A percentile compares a stretch with the other conserved stretches of the same genome.
These are phyloP conservation scores for Python bivittatus DNA, from an alignment of 2,113 vertebrate species.

Conservation along the genomic window DNA sequence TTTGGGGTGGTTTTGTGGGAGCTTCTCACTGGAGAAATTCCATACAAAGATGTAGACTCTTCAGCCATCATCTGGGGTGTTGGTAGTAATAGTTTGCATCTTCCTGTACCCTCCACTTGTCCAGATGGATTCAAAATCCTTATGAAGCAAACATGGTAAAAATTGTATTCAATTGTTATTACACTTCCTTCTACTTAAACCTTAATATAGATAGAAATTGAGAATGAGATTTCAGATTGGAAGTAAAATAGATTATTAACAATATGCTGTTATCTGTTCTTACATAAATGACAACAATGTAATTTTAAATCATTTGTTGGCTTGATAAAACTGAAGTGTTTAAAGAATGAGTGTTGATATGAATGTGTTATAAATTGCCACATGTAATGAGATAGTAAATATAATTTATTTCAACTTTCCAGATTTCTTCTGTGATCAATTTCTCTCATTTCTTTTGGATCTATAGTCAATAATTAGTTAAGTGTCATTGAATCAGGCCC, in stretches of 20 bases:
- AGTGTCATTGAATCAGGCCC: background rate
- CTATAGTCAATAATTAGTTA: background rate
- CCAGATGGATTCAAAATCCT: slow-evolving; percentile 99
- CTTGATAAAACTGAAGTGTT: background rate
- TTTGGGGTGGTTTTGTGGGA: slow-evolving; percentile 98
- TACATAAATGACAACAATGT: background rate
- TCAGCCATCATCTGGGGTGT: slow-evolving; percentile 99
- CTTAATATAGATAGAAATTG: background rate
- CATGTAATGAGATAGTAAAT: background rate
- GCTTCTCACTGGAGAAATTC: slow-evolving; percentile 94
- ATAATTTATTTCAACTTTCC: background rate
- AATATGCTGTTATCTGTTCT: background rate
- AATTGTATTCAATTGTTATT: background rate
- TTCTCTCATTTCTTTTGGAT: background rate
- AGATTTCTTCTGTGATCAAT: background rate
- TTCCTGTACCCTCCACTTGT: slow-evolving; percentile 96
- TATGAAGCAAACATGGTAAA: slow-evolving; percentile 98
- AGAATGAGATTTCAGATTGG: background rate
- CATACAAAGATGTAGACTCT: slow-evolving; percentile 98
- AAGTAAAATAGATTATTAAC: background rate
- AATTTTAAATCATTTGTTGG: background rate
- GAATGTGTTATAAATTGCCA: background rate
- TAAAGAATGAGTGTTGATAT: background rate
- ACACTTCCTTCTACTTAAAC: too few species aligned
- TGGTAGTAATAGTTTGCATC: slow-evolving; percentile 97